These are phyloP conservation scores for Synergus laeviventris DNA, from an alignment of 2,888 invertebrate genomes.

Conservation along the genomic window DNA sequence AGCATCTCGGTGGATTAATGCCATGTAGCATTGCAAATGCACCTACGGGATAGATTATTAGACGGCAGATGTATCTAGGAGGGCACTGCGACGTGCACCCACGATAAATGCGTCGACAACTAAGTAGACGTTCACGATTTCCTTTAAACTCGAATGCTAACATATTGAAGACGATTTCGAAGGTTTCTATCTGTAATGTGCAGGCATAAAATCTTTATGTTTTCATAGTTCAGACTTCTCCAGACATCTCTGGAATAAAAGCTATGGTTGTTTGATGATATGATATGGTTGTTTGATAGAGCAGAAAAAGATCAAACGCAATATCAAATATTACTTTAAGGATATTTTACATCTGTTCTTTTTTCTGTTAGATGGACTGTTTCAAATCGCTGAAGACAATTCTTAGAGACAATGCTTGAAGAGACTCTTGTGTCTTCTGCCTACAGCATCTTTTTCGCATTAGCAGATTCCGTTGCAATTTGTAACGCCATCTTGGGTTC, in stretches of 20 bases:
- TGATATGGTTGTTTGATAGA: too few species aligned
- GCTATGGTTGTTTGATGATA: too few species aligned
- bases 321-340: neutral
- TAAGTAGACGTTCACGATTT: neutral
- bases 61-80: slow-evolving; percentile 18
- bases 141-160: neutral
- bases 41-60: slow-evolving; percentile 32
- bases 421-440: slow-evolving; percentile 47
- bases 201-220: neutral
- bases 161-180: neutral
- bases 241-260: neutral
- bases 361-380: neutral
- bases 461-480: slow-evolving; percentile 65
- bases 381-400: slow-evolving; percentile 1
- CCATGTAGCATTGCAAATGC: slow-evolving; percentile 25
- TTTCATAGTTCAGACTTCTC: neutral
- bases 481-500: slow-evolving; percentile 65
- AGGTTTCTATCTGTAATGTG: neutral
- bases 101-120: slow-evolving; percentile 30
- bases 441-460: slow-evolving; percentile 59
- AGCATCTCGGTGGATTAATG: slow-evolving; percentile 41
- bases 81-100: slow-evolving; percentile 14
- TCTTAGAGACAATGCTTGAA: slow-evolving; percentile 19
- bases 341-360: neutral
- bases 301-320: too few species aligned